Percentiles rank a stretch among this genome's conserved stretches.
Evolutionary conservation across 2,113 vertebrate genomes (phyloP).

Genomic region (Dendrocopos noguchii): DNA sequence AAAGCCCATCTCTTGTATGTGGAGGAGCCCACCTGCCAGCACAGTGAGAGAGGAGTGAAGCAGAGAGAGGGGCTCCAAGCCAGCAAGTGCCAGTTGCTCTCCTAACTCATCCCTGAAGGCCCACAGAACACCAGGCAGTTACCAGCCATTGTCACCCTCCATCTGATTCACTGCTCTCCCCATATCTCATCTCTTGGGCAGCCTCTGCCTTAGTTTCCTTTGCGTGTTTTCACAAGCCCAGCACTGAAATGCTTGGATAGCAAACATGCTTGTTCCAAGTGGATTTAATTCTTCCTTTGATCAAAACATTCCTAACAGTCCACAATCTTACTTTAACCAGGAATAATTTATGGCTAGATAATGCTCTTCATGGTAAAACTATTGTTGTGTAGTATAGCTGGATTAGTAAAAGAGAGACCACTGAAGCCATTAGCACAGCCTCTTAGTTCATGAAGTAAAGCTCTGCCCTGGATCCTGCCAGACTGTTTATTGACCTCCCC

Average conservation of each 20-base stretch:
- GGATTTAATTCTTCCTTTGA: neutral
- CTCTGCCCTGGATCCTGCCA: neutral
- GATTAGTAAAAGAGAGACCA: constrained; percentile 13
- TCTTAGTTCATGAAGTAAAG: neutral
- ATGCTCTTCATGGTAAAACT: neutral
- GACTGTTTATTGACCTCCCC: neutral
- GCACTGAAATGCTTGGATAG: neutral
- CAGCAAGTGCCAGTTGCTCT: fast-evolving
- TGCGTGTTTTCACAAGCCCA: neutral
- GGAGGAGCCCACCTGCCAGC: neutral
- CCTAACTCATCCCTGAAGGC: neutral
- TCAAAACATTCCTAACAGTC: neutral
- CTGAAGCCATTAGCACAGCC: neutral
- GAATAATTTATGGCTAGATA: neutral
- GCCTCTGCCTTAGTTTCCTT: neutral
- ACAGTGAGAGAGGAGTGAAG: neutral
- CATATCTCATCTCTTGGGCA: neutral
- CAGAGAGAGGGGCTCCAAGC: neutral
- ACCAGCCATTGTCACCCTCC: neutral
- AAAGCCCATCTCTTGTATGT: neutral
- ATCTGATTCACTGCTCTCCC: neutral
- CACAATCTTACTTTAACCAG: neutral
- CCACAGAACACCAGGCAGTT: neutral
- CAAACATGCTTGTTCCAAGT: neutral
- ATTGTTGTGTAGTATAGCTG: neutral